Base-by-base conservation (phyloP, 1,140 invertebrate species). In the Apis laboriosa region DNA sequence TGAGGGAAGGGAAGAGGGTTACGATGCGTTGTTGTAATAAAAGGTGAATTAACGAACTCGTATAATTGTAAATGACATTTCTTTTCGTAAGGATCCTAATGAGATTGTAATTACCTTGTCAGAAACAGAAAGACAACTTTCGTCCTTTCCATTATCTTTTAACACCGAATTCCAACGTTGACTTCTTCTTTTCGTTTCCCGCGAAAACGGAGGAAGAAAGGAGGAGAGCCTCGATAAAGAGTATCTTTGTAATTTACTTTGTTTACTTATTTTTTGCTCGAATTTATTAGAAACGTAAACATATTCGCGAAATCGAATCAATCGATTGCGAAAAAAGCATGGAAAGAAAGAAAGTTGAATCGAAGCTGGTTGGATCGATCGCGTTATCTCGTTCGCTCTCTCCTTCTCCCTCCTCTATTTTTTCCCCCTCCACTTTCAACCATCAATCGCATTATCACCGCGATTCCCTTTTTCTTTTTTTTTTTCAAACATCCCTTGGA, bases 381-480 rank as follows among this genome's bases (percentile, higher is more conserved):
- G 12, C 12, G 9, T 61, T 28, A 60, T 8, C 53, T 1, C 13
- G 7, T 56, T n/a, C 43, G 9, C 28, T 61, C 80, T 58, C 11
- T 12, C 12, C n/a, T 21, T 77, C 9, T 15, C 78, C 74, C 61
- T 55, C 9, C 15, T 34, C 34, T 34, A 2, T 34, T 34, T 34
- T 34, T 34, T 3, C 5, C 34, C 34, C 34, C 34, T 34, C 17
- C 56, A 11, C n/a, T 72, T 34, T 21, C 67, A 63, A 8, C 19
- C 19, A 4, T 51, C 76, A 74, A 9, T 67, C n/a, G 67, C 76
- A 73, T 82, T 88, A 91, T 86, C 34, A 43, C 15, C n/a, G 24
- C 24, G 43, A n/a, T 61, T 28, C 34, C 34, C 5, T 34, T 34
- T 34, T 34, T 0, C 3, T 34, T 34, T 34, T 34, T 34, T n/a